Conservation (phyloP, 2,797 vertebrate species). For the Gambelia wislizenii region DNA sequence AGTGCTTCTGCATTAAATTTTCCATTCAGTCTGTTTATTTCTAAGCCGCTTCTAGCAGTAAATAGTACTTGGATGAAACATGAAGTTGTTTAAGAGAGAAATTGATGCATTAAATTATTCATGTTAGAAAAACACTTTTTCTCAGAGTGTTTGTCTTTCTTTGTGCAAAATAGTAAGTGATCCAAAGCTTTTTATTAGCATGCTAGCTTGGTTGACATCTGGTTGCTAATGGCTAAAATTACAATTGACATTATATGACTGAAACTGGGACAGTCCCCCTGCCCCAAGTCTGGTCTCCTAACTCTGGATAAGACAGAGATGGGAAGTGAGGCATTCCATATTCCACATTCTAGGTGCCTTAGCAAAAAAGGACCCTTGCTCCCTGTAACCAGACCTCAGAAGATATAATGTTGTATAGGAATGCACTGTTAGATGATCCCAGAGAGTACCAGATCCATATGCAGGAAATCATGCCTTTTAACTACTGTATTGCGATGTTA, state of each 20-base stretch:
- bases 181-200: background rate
- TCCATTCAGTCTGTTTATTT: slow-evolving; percentile 7
- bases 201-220: background rate
- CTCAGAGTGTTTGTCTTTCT: background rate
- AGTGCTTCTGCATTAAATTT: slow-evolving; percentile 9
- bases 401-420: too few relatives aligned
- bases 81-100: background rate
- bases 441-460: too few relatives aligned
- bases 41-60: background rate
- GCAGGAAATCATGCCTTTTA: background rate
- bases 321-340: too few relatives aligned
- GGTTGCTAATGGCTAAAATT: background rate
- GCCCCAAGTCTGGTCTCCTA: too few relatives aligned
- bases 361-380: too few relatives aligned
- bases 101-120: background rate
- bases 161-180: background rate
- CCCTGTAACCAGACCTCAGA: too few relatives aligned
- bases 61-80: slow-evolving; percentile 1
- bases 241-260: background rate
- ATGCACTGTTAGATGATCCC: too few relatives aligned
- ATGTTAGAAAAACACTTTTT: background rate
- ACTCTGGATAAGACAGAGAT: too few relatives aligned
- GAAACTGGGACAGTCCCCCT: too few relatives aligned
- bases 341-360: too few relatives aligned
- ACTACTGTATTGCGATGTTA: background rate